Evolutionary conservation across 2,113 vertebrate genomes (phyloP), one percentile per base, ranked within the genome.

Genomic region (Prunella fulvescens): DNA sequence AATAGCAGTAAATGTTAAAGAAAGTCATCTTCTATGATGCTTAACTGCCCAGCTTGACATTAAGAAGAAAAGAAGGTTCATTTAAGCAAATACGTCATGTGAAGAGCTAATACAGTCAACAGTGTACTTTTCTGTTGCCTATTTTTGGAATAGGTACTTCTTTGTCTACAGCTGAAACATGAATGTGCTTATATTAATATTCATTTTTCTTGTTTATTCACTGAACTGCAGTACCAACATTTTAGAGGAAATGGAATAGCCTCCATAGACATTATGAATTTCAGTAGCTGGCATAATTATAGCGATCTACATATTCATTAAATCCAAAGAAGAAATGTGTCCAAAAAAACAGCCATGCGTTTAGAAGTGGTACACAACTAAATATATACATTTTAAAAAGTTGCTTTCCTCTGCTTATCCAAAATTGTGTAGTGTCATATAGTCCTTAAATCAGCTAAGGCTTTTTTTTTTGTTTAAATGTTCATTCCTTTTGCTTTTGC

Each of bases 291-390:
- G 98, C 98, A 96, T 98, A 98, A 98, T 98, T 98, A 98, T 97
- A 98, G 98, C 88, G 96, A 98, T 98, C 98, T 98, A 98, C 98
- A 98, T 98, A 98, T 98, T 98, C 98, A 98, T 98, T 98, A 98
- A 98, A 98, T 98, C 97, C 97, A 94, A 93, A 96, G 97, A 98
- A 98, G 97, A 98, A 98, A 96, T 97, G 97, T 97, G 97, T 98
- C 98, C 98, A 98, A 98, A 98, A 98, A 98, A 98, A 98, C 98
- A 98, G 94, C 97, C 97, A 98, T 98, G 97, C 97, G 6, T 98
- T 98, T 95, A 97, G 96, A 97, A 98, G 95, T 97, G 95, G 92
- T 96, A 95, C 94, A 96, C 95, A 97, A 97, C 97, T 97, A 97
- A 98, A 98, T 97, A 96, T 96, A 97, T 97, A 97, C 70, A 60